Evolutionary conservation across 2,797 vertebrate genomes (phyloP).

Genomic region (Rhabdomys pumilio): DNA sequence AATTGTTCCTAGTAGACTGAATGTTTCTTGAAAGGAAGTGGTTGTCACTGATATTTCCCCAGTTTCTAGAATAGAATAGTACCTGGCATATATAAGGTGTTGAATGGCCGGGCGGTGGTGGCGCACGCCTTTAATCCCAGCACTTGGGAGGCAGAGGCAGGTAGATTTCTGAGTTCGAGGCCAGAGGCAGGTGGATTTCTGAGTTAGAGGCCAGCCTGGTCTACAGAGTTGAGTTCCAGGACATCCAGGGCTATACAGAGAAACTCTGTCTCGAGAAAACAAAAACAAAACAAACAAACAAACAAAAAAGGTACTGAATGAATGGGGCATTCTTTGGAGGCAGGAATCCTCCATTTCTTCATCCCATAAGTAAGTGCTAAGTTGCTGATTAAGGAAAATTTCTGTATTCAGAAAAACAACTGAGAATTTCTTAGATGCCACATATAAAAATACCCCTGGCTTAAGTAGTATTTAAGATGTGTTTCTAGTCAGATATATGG

Average conservation of each 20-base stretch:
- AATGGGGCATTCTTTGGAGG: background rate
- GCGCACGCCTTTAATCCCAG: too few relatives aligned
- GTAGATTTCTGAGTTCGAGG: too few relatives aligned
- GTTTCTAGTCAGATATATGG: background rate
- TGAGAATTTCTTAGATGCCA: conserved; percentile 36
- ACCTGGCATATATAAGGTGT: background rate
- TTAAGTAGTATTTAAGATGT: conserved; percentile 45
- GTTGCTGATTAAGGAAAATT: conserved; percentile 44
- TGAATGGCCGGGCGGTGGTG: background rate
- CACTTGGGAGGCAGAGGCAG: too few relatives aligned
- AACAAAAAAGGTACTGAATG: background rate
- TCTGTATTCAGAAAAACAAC: conserved; percentile 48
- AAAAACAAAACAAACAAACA: too few relatives aligned
- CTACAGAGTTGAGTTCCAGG: too few relatives aligned
- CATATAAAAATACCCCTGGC: conserved; percentile 10
- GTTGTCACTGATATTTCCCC: background rate
- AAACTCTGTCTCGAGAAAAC: too few relatives aligned
- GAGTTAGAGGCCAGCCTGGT: too few relatives aligned
- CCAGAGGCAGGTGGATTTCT: too few relatives aligned
- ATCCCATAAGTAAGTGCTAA: conserved; percentile 35
- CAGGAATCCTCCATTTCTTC: conserved; percentile 11
- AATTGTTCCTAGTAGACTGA: background rate
- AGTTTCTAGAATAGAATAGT: conserved; percentile 24
- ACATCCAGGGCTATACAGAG: too few relatives aligned
- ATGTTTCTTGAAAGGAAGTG: background rate